These are phyloP conservation scores for Euspilapteryx auroguttella DNA, from an alignment of 2,888 invertebrate species.

Conservation along the genomic window DNA sequence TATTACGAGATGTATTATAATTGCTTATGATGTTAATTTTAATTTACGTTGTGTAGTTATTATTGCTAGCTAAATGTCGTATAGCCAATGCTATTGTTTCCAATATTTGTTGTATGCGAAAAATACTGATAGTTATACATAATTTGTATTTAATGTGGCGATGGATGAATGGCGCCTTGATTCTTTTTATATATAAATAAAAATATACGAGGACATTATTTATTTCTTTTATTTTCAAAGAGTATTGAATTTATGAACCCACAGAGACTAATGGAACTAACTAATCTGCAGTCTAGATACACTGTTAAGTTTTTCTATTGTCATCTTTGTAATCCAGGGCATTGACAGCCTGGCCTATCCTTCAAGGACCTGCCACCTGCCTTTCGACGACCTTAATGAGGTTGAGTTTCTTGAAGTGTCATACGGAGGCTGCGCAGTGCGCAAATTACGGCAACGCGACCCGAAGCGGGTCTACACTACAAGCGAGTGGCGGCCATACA, in stretches of 20 bases:
- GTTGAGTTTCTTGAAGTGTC: too few relatives aligned
- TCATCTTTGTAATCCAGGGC: too few relatives aligned
- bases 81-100: constrained; percentile 59
- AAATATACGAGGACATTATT: constrained; percentile 44
- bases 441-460: too few relatives aligned
- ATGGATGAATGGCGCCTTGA: constrained; percentile 49
- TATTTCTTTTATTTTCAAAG: constrained; percentile 14
- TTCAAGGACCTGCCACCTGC: too few relatives aligned
- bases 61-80: constrained; percentile 53
- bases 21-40: constrained; percentile 35
- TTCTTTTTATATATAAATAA: constrained; percentile 55
- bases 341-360: too few relatives aligned
- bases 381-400: too few relatives aligned
- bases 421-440: too few relatives aligned
- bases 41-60: constrained; percentile 41
- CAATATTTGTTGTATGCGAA: constrained; percentile 48
- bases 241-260: too few relatives aligned
- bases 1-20: constrained; percentile 42
- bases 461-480: too few relatives aligned
- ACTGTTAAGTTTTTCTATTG: too few relatives aligned
- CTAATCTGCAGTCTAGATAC: too few relatives aligned
- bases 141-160: constrained; percentile 53
- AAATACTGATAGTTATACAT: constrained; percentile 31
- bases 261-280: background rate
- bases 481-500: too few relatives aligned